phyloP scores from a whole-genome alignment of 2,888 invertebrate genomes.

The Philereme vetulata region DNA sequence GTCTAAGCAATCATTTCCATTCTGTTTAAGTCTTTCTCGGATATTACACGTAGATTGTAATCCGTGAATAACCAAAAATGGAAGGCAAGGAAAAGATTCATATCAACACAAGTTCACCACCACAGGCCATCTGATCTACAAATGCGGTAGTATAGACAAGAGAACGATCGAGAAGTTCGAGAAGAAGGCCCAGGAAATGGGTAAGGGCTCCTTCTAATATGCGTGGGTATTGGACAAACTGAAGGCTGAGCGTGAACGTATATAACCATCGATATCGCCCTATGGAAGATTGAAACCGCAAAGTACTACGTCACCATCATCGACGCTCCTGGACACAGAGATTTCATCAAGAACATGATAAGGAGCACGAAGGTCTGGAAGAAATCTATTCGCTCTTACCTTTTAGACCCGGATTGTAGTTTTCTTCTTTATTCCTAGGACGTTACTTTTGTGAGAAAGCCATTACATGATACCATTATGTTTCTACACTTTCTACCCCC shows the following conservation, averaged over 20 bases:
- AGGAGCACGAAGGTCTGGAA: too few relatives aligned
- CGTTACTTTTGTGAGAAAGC: slow-evolving; percentile 40
- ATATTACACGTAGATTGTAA: slow-evolving; percentile 83
- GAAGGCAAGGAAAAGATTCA: slow-evolving; percentile 99
- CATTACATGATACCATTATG: slow-evolving; percentile 41
- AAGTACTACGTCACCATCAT: slow-evolving; percentile 99
- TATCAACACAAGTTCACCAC: slow-evolving; percentile 99
- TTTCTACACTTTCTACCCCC: slow-evolving; percentile 24
- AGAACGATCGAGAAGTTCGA: slow-evolving; percentile 99
- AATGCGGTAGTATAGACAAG: slow-evolving; percentile 99
- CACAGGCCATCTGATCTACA: slow-evolving; percentile 99
- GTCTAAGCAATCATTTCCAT: too few relatives aligned
- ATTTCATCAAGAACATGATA: slow-evolving; percentile 99
- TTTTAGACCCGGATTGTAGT: too few relatives aligned
- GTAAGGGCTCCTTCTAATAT: slow-evolving; percentile 99
- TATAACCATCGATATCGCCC: slow-evolving; percentile 99
- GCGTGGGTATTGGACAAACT: slow-evolving; percentile 99
- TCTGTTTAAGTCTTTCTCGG: slow-evolving; percentile 88
- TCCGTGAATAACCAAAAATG: slow-evolving; percentile 89
- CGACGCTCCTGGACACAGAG: slow-evolving; percentile 99
- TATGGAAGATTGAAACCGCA: slow-evolving; percentile 99
- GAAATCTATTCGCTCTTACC: too few relatives aligned
- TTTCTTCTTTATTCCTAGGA: neutral
- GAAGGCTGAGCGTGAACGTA: slow-evolving; percentile 99
- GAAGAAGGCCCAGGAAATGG: slow-evolving; percentile 99